Evolutionary conservation across 2,888 invertebrate genomes (phyloP).

Genomic region (Athalia circularis): DNA sequence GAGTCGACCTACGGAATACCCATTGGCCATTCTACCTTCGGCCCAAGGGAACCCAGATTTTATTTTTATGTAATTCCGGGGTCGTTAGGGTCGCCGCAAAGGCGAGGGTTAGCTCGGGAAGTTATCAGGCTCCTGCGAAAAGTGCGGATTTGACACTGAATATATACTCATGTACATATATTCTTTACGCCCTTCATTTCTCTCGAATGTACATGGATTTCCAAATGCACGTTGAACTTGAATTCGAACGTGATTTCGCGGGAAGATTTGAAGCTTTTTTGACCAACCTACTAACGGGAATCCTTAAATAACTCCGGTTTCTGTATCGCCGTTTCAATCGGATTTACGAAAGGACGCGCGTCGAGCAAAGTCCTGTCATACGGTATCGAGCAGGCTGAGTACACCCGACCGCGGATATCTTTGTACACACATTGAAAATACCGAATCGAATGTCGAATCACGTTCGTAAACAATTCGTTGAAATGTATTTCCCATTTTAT

Average conservation of each 20-base stretch:
- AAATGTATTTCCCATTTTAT: constrained; percentile 15
- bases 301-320: no score
- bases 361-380: neutral
- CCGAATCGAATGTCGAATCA: constrained; percentile 34
- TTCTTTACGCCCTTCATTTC: neutral
- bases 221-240: no score
- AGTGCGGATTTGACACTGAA: constrained; percentile 29
- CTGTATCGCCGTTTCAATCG: no score
- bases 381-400: neutral
- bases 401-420: neutral
- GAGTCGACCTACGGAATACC: constrained; percentile 53
- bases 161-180: neutral
- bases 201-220: neutral
- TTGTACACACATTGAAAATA: neutral
- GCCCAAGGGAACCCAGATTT: constrained; percentile 49
- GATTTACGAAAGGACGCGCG: neutral
- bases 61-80: constrained; percentile 50
- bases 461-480: constrained; percentile 27
- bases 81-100: constrained; percentile 43
- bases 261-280: no score
- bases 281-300: no score
- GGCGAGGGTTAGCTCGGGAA: constrained; percentile 18
- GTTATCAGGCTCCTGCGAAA: constrained; percentile 33
- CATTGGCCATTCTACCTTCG: constrained; percentile 54
- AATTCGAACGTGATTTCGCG: no score